A percentile compares a stretch with the other conserved stretches of the same genome.
phyloP scores from a whole-genome alignment of 2,888 invertebrate genomes.

The Uloborus plumipes region DNA sequence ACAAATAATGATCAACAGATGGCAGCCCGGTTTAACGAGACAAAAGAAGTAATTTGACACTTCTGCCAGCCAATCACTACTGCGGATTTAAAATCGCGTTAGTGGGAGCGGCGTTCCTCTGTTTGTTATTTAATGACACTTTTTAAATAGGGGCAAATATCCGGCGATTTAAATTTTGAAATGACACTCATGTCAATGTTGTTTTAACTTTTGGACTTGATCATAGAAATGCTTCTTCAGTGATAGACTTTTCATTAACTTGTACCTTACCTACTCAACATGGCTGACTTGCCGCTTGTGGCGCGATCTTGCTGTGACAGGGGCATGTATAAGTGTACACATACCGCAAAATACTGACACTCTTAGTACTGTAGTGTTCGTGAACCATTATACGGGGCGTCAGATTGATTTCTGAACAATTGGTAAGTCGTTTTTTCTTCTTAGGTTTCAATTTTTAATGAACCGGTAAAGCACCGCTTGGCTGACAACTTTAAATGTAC shows the following conservation, averaged over 20 bases:
- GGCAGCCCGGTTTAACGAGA: conserved; percentile 51
- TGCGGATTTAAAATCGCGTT: conserved; percentile 52
- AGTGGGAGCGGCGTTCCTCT: conserved; percentile 57
- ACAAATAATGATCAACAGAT: conserved; percentile 61
- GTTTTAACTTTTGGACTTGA: background rate
- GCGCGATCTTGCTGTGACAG: conserved; percentile 55
- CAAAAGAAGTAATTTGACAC: conserved; percentile 64
- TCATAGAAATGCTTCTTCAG: conserved; percentile 32
- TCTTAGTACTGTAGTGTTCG: conserved; percentile 6
- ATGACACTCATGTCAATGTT: background rate
- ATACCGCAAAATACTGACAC: conserved; percentile 29
- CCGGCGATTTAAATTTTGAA: too few relatives aligned
- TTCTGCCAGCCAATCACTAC: conserved; percentile 47
- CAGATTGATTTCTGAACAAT: background rate
- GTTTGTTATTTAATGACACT: conserved; percentile 42
- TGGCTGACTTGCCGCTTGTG: conserved; percentile 61
- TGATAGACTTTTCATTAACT: conserved; percentile 4
- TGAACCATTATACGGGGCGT: too few relatives aligned
- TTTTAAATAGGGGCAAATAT: conserved; percentile 1
- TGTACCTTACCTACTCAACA: conserved; percentile 46
- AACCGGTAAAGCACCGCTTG: conserved; percentile 8
- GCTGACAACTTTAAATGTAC: too few relatives aligned
- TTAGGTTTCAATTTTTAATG: background rate
- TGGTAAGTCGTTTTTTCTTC: conserved; percentile 23
- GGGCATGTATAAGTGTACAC: conserved; percentile 40